A percentile compares a stretch with the other conserved stretches of the same genome.
Evolutionary conservation across 2,888 invertebrate genomes (phyloP).

Genomic region (Macroteleia sp.): DNA sequence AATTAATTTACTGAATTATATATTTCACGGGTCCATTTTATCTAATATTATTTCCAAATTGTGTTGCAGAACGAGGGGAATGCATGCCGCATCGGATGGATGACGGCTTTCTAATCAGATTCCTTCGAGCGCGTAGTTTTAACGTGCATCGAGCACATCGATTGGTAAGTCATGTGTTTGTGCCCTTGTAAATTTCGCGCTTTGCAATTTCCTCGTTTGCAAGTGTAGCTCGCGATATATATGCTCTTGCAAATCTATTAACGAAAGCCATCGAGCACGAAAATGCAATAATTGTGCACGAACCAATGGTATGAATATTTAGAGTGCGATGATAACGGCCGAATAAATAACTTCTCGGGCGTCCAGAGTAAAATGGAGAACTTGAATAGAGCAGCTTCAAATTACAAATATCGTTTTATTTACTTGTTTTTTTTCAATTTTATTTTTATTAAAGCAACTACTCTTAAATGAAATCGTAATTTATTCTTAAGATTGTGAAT

Average conservation of each 20-base stretch:
- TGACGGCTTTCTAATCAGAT: slow-evolving; percentile 89
- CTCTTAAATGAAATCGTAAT: background rate
- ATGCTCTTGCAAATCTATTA: slow-evolving; percentile 42
- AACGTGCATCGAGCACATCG: slow-evolving; percentile 89
- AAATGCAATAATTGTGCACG: slow-evolving; percentile 51
- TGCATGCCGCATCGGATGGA: slow-evolving; percentile 90
- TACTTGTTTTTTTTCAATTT: no score
- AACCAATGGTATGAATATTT: slow-evolving; percentile 42
- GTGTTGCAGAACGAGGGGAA: slow-evolving; percentile 88
- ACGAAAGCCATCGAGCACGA: slow-evolving; percentile 40
- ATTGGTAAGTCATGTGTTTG: slow-evolving; percentile 86
- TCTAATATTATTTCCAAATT: slow-evolving; percentile 29
- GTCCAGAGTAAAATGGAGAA: background rate
- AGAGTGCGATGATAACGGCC: background rate
- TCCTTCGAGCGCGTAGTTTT: slow-evolving; percentile 90
- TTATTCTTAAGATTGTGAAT: background rate
- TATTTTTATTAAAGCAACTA: no score
- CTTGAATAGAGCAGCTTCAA: background rate
- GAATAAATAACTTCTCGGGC: background rate
- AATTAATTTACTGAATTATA: no score
- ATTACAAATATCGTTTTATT: background rate
- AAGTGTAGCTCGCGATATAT: slow-evolving; percentile 23
- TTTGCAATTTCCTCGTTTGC: slow-evolving; percentile 51
- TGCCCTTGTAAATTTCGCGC: slow-evolving; percentile 39
- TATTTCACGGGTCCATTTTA: background rate